These are phyloP conservation scores for Pasiphila rectangulata DNA, from an alignment of 2,888 invertebrate genomes.

Conservation along the genomic window DNA sequence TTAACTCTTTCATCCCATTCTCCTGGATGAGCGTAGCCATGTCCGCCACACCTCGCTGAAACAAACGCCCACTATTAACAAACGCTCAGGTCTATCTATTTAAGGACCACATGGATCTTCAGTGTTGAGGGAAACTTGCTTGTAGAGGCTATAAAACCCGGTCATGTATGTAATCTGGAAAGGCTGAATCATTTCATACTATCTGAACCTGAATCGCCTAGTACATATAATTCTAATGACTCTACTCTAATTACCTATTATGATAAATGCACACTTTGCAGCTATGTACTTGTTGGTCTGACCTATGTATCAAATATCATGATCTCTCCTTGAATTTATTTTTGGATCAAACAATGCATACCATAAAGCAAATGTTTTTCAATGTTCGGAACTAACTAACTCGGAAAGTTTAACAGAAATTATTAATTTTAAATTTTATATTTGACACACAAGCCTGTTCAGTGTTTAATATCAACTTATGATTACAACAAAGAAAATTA, in stretches of 20 bases:
- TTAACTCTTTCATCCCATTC: constrained; percentile 89
- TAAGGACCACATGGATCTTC: too few species aligned
- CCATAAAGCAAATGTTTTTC: constrained; percentile 6
- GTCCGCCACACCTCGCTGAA: constrained; percentile 66
- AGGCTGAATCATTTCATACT: too few species aligned
- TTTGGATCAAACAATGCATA: constrained; percentile 25
- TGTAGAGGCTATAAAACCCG: too few species aligned
- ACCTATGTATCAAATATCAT: constrained; percentile 24
- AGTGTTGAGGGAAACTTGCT: too few species aligned
- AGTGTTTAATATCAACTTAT: too few species aligned
- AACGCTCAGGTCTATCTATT: too few species aligned
- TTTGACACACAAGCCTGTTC: constrained; percentile 17
- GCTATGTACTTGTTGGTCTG: constrained; percentile 15
- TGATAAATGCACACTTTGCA: constrained; percentile 5
- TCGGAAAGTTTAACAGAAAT: neutral
- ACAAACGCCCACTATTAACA: constrained; percentile 25
- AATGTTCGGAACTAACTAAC: neutral
- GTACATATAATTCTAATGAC: too few species aligned
- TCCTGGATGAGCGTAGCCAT: constrained; percentile 93
- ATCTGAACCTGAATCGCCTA: constrained; percentile 2
- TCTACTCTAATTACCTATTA: constrained; percentile 4
- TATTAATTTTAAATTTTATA: constrained; percentile 12
- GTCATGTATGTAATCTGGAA: too few species aligned
- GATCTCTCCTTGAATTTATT: constrained; percentile 27
- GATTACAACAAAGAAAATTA: constrained; percentile 55